Base-by-base conservation (phyloP, 2,113 vertebrate genomes). In the Collichthys lucidus region DNA sequence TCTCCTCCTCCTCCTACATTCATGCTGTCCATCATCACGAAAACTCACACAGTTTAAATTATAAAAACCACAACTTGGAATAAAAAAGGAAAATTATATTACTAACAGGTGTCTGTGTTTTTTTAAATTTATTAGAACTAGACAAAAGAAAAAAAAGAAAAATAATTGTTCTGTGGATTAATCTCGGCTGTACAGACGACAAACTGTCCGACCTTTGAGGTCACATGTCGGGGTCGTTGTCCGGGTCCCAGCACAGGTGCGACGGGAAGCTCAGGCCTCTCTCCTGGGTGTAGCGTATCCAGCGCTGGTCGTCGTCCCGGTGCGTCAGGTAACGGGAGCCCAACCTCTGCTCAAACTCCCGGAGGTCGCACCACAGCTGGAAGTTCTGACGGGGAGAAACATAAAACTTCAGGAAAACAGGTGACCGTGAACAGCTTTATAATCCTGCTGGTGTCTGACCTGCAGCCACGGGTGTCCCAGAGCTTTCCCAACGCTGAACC, bases 321-420 rank as follows among this genome's bases (percentile, higher is more conserved):
- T 95, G 93, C 1, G 95, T 96, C 86, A 96, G 92, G 71, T 95
- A 96, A 14, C 92, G 79, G 59, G 65, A 62, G 60, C 94, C 93
- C 80, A 93, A 62, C n/a, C 74, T 77, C 56, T 82, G 89, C 87
- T 95, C 94, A 2, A 95, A 95, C 86, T 86, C 86, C 24, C 93
- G 68, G 26, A 96, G 91, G 89, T 96, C 94, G 31, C 92, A 92
- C 94, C 95, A 96, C 83, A 94, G 82, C 88, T 95, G 93, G 89
- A 94, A 94, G 81, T 95, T 87, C 95, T 95, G 89, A 47, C 60
- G 50, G 24, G 22, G 71, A 62, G 1, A 16, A 31, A 12, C 12
- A 44, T 12, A 0, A 31, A 3, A 29, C 29, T 4, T 40, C 35
- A 40, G 35, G 35, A 40, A 40, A 31, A 31, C 31, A 31, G 31